Evolutionary conservation across 2,113 vertebrate species (phyloP).

Genomic region (Apeltes quadracus): DNA sequence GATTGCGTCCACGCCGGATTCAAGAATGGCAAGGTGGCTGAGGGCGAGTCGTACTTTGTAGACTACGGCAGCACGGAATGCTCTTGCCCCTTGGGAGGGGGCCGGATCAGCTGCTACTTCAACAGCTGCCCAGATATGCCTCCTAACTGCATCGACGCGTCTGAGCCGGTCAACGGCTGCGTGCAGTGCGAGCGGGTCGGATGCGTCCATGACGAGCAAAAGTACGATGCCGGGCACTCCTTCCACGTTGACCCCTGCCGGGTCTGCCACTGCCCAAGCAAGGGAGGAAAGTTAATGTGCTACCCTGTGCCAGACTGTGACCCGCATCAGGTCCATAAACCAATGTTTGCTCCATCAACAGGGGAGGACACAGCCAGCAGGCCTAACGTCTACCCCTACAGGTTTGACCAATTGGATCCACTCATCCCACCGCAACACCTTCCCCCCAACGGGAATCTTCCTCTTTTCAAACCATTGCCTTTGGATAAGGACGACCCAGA

Average conservation of each 20-base stretch:
- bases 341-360: constrained; percentile 42
- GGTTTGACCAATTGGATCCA: constrained; percentile 81
- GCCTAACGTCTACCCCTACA: constrained; percentile 76
- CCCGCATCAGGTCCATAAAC: constrained; percentile 13
- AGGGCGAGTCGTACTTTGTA: constrained; percentile 93
- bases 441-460: constrained; percentile 49
- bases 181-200: constrained; percentile 89
- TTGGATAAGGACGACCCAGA: constrained; percentile 56
- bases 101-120: constrained; percentile 93
- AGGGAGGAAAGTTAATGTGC: constrained; percentile 90
- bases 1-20: constrained; percentile 93
- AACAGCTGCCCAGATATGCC: constrained; percentile 94
- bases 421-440: constrained; percentile 39
- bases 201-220: constrained; percentile 83
- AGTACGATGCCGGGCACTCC: constrained; percentile 89
- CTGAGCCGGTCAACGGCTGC: constrained; percentile 87
- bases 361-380: constrained; percentile 55
- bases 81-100: constrained; percentile 89
- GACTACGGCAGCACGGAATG: constrained; percentile 97
- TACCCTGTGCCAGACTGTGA: constrained; percentile 87
- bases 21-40: constrained; percentile 87
- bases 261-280: constrained; percentile 90
- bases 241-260: constrained; percentile 87
- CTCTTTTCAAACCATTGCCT: constrained; percentile 57
- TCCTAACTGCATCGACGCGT: constrained; percentile 87